Evolutionary conservation across 2,888 invertebrate species (phyloP).

Genomic region (Amitus sp.): DNA sequence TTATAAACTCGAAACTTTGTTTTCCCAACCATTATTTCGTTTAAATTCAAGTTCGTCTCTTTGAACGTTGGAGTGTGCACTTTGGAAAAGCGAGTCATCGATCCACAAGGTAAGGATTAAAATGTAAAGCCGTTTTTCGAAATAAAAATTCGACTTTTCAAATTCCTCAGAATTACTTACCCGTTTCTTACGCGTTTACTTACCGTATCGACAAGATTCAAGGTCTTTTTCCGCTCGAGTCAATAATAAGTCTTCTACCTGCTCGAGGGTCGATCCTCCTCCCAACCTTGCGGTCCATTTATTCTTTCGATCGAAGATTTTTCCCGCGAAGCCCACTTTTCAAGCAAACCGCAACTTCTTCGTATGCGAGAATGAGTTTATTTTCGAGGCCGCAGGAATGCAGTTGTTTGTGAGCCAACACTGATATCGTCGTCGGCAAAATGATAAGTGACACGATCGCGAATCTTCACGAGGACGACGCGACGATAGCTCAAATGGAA

Average conservation of each 20-base stretch:
- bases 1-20: background rate
- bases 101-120: background rate
- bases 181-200: background rate
- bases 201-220: conserved; percentile 1
- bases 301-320: background rate
- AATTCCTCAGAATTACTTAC: background rate
- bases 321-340: background rate
- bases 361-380: background rate
- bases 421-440: background rate
- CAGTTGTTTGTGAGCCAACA: conserved; percentile 1
- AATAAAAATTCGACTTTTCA: background rate
- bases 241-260: conserved; percentile 5
- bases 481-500: background rate
- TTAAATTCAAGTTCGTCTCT: background rate
- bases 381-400: background rate
- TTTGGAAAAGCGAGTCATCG: too few species aligned
- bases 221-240: conserved; percentile 5
- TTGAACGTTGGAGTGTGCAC: conserved; percentile 7
- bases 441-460: background rate
- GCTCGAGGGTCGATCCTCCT: background rate
- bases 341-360: background rate
- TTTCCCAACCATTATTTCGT: background rate
- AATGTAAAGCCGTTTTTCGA: too few species aligned
- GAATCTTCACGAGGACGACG: background rate
- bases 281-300: background rate